Evolutionary conservation across 2,797 vertebrate species (phyloP).

Genomic region (Intellagama lesueurii): DNA sequence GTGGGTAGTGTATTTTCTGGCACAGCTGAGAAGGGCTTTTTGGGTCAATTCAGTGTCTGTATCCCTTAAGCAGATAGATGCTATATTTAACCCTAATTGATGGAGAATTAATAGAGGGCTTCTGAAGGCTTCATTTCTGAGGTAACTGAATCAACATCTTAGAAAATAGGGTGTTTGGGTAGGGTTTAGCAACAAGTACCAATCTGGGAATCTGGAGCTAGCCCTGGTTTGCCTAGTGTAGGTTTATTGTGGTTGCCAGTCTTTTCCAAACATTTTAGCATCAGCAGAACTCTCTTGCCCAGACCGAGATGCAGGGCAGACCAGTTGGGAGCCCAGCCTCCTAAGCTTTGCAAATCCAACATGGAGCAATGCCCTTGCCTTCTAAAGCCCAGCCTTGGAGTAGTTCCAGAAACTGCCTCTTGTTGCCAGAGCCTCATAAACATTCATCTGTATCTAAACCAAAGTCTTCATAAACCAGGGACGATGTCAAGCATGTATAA

Average conservation of each 20-base stretch:
- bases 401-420: not conserved
- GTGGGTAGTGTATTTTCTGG: not conserved
- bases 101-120: not conserved
- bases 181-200: not conserved
- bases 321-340: not conserved
- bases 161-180: not conserved
- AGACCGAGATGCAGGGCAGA: not conserved
- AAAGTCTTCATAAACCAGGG: not conserved
- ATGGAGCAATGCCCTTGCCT: not conserved
- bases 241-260: not conserved
- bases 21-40: not conserved
- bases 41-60: not conserved
- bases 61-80: not conserved
- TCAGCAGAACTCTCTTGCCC: not conserved
- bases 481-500: not conserved
- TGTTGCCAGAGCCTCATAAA: conserved; percentile 3
- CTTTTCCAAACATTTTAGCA: not conserved
- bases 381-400: not conserved
- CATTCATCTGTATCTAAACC: not conserved
- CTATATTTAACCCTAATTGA: not conserved
- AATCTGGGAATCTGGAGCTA: not conserved
- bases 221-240: not conserved
- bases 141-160: not conserved
- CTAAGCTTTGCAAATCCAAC: not conserved
- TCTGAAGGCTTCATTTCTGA: not conserved